Evolutionary conservation across 1,140 invertebrate species (phyloP).

Genomic region (Bombus fervidus): DNA sequence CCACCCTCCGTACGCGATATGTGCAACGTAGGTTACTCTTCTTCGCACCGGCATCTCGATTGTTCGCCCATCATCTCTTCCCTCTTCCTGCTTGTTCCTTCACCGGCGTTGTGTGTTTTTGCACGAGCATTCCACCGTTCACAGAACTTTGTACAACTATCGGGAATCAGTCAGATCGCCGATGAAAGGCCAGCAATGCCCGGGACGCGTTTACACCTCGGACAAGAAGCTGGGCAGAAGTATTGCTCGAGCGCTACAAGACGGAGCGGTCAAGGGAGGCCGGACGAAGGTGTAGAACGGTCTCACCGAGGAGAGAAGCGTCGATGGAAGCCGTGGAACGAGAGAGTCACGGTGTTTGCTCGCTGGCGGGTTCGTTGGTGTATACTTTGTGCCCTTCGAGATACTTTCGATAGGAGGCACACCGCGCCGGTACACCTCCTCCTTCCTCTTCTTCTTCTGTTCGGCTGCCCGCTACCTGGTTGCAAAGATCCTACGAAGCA

Average conservation of each 20-base stretch:
- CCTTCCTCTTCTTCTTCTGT: constrained; percentile 43
- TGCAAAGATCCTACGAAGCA: constrained; percentile 66
- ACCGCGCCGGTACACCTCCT: constrained; percentile 45
- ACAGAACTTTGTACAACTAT: constrained; percentile 22
- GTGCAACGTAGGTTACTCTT: constrained; percentile 18
- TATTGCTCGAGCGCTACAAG: constrained; percentile 2
- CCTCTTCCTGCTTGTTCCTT: neutral
- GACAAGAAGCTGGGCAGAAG: constrained; percentile 32
- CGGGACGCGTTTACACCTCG: constrained; percentile 46
- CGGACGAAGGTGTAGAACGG: neutral
- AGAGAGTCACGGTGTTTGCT: constrained; percentile 64
- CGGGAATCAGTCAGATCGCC: constrained; percentile 14
- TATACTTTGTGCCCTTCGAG: constrained; percentile 68
- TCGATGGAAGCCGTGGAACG: constrained; percentile 18
- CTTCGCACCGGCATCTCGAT: neutral
- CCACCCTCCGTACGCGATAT: constrained; percentile 23
- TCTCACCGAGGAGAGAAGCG: neutral
- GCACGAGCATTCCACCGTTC: neutral
- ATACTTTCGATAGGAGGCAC: constrained; percentile 70
- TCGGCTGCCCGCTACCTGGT: constrained; percentile 49
- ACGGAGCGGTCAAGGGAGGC: constrained; percentile 4
- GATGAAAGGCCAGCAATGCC: constrained; percentile 35
- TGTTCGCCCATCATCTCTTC: neutral
- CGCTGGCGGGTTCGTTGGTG: constrained; percentile 57
- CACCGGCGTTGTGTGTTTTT: neutral